These are phyloP conservation scores for Agriopis leucophaearia DNA, from an alignment of 2,888 invertebrate species.

Conservation along the genomic window DNA sequence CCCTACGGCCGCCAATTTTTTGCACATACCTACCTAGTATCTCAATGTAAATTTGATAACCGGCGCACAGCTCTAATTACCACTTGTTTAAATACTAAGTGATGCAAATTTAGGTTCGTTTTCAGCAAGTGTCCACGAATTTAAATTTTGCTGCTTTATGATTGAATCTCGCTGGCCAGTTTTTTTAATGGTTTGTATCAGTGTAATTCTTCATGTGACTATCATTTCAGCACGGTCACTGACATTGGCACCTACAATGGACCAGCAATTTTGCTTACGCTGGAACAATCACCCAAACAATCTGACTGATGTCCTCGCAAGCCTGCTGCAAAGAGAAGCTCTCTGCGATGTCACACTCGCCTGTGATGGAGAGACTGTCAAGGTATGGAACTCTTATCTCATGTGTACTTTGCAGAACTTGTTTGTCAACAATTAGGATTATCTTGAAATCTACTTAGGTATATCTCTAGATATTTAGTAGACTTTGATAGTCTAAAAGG, in stretches of 20 bases:
- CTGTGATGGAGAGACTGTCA: constrained; percentile 95
- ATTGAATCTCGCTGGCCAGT: constrained; percentile 46
- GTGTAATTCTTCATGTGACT: constrained; percentile 30
- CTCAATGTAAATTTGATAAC: constrained; percentile 81
- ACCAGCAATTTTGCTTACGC: constrained; percentile 96
- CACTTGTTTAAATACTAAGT: constrained; percentile 72
- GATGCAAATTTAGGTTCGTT: constrained; percentile 69
- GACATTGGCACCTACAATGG: constrained; percentile 88
- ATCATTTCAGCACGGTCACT: constrained; percentile 84
- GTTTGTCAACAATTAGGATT: constrained; percentile 18
- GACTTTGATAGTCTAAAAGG: not conserved
- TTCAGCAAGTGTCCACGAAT: constrained; percentile 57
- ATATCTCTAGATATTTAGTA: not conserved
- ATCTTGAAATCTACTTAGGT: constrained; percentile 1
- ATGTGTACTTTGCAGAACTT: not conserved
- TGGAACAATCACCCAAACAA: constrained; percentile 98
- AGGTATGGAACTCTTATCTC: constrained; percentile 75
- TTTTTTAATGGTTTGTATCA: constrained; percentile 31
- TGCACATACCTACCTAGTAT: constrained; percentile 70
- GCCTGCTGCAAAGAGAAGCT: constrained; percentile 94
- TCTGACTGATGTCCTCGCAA: constrained; percentile 95
- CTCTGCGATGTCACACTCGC: constrained; percentile 97
- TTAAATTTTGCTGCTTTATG: constrained; percentile 55
- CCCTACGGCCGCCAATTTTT: constrained; percentile 86
- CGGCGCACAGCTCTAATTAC: constrained; percentile 76